Percentiles rank a stretch among this genome's conserved stretches.
Conservation (phyloP, 1,140 invertebrate species). For the Macrostomum lignano region DNA sequence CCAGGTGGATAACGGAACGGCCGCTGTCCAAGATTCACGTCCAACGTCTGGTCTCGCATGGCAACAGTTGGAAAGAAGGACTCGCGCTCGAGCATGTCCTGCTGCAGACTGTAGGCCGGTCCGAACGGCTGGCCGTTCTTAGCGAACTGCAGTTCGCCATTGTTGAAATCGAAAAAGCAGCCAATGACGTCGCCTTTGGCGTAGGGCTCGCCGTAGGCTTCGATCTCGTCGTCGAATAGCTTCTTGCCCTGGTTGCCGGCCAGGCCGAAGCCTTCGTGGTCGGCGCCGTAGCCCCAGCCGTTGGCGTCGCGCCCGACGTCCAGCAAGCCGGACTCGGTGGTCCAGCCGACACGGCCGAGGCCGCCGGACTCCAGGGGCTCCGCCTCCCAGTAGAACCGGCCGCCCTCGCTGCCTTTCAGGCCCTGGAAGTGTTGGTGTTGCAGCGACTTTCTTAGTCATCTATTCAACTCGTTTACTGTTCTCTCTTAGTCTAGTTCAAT, state of each 20-base stretch:
- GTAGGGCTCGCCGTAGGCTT: constrained; percentile 3
- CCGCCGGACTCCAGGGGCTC: not conserved
- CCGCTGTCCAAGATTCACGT: constrained; percentile 4
- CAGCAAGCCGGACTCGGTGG: not conserved
- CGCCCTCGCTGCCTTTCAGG: constrained; percentile 4
- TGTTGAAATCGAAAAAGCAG: constrained; percentile 3
- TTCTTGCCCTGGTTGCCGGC: constrained; percentile 4
- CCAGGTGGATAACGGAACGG: constrained; percentile 5
- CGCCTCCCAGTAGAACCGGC: constrained; percentile 3
- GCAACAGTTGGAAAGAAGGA: constrained; percentile 4
- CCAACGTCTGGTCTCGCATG: constrained; percentile 1
- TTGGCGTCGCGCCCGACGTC: constrained; percentile 1
- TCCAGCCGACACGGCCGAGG: constrained; percentile 4
- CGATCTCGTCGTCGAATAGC: constrained; percentile 1
- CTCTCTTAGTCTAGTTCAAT: no score
- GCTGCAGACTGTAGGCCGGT: not conserved
- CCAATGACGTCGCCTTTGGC: constrained; percentile 5
- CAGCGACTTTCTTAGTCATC: no score
- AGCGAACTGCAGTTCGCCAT: constrained; percentile 1
- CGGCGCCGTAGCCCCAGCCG: constrained; percentile 5
- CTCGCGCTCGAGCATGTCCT: not conserved
- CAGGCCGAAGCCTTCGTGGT: constrained; percentile 5
- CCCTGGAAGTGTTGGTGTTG: no score
- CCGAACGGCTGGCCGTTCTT: not conserved
- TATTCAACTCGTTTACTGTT: no score